Evolutionary conservation across 92 coral and sea anemone genomes (phyloP).

Genomic region (Ricordea florida): DNA sequence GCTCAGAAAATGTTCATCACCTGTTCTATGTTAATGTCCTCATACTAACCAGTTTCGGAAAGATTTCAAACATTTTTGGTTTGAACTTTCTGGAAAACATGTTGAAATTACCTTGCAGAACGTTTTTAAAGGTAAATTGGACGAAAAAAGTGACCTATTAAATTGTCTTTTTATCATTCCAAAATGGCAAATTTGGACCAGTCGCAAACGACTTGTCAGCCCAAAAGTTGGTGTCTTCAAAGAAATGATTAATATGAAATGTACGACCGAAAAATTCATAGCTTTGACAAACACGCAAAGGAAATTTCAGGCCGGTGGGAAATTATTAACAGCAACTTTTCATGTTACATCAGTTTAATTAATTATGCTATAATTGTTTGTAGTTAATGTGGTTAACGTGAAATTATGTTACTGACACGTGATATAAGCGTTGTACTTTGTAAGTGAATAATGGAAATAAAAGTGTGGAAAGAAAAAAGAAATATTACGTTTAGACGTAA

Average conservation of each 20-base stretch:
- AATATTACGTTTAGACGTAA: too few species aligned
- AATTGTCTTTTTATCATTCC: not conserved
- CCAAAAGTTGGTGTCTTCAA: not conserved
- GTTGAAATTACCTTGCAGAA: not conserved
- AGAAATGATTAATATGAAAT: not conserved
- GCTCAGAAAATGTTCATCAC: not conserved
- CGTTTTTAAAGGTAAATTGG: not conserved
- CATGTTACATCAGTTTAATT: too few species aligned
- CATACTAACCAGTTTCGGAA: too few species aligned
- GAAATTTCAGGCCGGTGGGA: not conserved
- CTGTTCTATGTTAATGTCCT: constrained; percentile 1
- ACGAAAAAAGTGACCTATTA: not conserved
- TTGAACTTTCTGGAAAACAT: not conserved
- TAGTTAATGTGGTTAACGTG: too few species aligned
- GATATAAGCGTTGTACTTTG: too few species aligned
- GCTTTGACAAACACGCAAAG: not conserved
- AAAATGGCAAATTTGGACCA: not conserved
- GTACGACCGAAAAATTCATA: constrained; percentile 1
- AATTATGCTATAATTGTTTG: too few species aligned
- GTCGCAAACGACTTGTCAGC: constrained; percentile 3
- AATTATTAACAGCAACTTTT: too few species aligned
- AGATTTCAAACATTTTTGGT: too few species aligned
- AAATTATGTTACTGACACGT: too few species aligned
- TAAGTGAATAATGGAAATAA: too few species aligned
- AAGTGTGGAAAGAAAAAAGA: too few species aligned